phyloP scores from a whole-genome alignment of 2,797 vertebrate genomes.

The Masticophis lateralis region DNA sequence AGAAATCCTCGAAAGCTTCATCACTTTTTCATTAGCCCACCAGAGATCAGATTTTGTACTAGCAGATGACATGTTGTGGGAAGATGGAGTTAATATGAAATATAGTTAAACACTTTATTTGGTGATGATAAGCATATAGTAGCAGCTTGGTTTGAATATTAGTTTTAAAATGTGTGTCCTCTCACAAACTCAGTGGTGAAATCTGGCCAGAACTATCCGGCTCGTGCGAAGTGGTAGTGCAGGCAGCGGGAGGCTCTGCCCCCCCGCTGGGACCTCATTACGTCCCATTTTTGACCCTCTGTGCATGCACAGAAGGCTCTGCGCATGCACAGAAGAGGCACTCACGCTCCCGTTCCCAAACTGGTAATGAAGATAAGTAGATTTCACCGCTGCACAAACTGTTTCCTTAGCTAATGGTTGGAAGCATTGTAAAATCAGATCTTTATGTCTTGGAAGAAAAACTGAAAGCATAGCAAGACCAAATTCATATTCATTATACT shows the following conservation, averaged over 20 bases:
- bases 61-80: background rate
- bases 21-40: background rate
- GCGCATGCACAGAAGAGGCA: too few relatives aligned
- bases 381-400: too few relatives aligned
- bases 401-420: background rate
- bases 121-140: background rate
- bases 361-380: too few relatives aligned
- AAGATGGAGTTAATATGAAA: background rate
- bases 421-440: background rate
- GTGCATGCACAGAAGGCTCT: too few relatives aligned
- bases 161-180: background rate
- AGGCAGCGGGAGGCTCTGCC: too few relatives aligned
- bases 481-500: background rate
- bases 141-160: too few relatives aligned
- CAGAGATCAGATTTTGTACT: background rate
- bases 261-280: too few relatives aligned
- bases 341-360: too few relatives aligned
- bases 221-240: too few relatives aligned
- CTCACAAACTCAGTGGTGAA: background rate
- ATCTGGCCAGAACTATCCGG: too few relatives aligned
- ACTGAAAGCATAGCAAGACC: background rate
- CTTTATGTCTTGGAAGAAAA: background rate
- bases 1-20: background rate
- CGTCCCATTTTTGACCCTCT: too few relatives aligned
- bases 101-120: background rate